Evolutionary conservation across 37 sponge, comb jelly and placozoan genomes (phyloP).

Genomic region (Ephydatia muelleri): DNA sequence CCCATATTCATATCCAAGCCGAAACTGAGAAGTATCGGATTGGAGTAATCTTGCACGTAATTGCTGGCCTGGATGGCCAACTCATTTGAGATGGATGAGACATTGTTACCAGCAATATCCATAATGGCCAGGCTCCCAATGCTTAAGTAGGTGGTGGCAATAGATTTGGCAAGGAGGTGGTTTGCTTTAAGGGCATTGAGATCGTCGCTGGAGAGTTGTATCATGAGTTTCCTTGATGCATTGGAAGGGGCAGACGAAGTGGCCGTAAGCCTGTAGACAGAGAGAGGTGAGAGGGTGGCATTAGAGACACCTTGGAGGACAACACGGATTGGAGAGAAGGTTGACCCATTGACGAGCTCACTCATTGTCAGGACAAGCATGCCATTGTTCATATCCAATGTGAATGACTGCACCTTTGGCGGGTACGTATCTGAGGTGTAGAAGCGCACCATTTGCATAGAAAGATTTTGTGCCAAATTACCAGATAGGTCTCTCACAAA

Average conservation of each 20-base stretch:
- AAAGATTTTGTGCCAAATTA: conserved; percentile 43
- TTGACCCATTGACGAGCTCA: conserved; percentile 47
- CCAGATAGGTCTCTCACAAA: conserved; percentile 62
- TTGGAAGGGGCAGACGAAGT: conserved; percentile 27
- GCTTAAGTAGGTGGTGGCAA: conserved; percentile 54
- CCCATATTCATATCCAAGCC: conserved; percentile 67
- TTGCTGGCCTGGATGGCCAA: conserved; percentile 19
- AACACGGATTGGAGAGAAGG: conserved; percentile 55
- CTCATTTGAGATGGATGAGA: conserved; percentile 20
- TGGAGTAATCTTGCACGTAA: conserved; percentile 39
- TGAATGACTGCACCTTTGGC: conserved; percentile 49
- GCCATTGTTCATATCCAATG: conserved; percentile 71
- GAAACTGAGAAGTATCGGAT: conserved; percentile 65
- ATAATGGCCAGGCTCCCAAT: conserved; percentile 45
- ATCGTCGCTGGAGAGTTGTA: conserved; percentile 65
- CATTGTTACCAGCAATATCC: conserved; percentile 59
- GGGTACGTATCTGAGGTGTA: conserved; percentile 57
- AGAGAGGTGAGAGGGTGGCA: not conserved
- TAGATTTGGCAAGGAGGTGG: conserved; percentile 61
- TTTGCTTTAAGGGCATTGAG: conserved; percentile 60
- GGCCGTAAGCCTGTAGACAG: not conserved
- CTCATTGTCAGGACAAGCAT: conserved; percentile 48
- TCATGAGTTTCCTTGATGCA: conserved; percentile 26
- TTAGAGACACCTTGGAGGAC: conserved; percentile 61
- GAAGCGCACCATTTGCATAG: conserved; percentile 4